Conservation (phyloP, 64 coral and sea anemone species). For the Montipora capricornis region DNA sequence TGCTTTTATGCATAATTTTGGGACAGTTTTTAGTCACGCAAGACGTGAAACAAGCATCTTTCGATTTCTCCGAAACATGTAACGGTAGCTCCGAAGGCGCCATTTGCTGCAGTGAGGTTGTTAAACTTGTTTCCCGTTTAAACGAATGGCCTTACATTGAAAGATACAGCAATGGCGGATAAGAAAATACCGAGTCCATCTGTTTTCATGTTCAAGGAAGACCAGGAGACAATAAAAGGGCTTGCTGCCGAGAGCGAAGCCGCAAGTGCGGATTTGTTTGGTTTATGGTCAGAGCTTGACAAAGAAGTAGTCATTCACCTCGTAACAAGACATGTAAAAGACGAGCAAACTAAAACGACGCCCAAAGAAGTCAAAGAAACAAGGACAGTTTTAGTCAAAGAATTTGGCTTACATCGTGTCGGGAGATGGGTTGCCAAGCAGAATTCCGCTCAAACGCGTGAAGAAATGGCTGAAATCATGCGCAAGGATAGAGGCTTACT, state of each 20-base stretch:
- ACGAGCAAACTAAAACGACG: neutral
- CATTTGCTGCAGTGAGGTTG: too few species aligned
- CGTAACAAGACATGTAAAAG: neutral
- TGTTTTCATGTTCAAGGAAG: constrained; percentile 16
- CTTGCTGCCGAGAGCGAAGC: neutral
- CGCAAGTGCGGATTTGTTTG: constrained; percentile 55
- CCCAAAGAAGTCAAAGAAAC: neutral
- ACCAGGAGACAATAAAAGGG: neutral
- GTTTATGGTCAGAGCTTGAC: constrained; percentile 69
- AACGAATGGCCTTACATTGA: neutral
- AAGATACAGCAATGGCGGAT: neutral
- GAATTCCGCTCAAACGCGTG: neutral
- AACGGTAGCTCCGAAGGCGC: too few species aligned
- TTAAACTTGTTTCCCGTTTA: too few species aligned
- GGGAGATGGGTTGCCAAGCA: neutral
- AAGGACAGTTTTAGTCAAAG: neutral
- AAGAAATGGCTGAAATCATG: neutral
- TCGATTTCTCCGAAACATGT: neutral
- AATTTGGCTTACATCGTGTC: neutral
- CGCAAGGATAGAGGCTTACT: neutral
- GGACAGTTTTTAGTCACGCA: neutral
- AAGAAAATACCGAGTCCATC: neutral
- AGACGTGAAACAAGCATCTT: neutral
- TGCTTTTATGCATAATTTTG: neutral
- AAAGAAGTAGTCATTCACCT: constrained; percentile 66